Evolutionary conservation across 1,140 invertebrate species (phyloP).

Genomic region (Cydia strobilella): DNA sequence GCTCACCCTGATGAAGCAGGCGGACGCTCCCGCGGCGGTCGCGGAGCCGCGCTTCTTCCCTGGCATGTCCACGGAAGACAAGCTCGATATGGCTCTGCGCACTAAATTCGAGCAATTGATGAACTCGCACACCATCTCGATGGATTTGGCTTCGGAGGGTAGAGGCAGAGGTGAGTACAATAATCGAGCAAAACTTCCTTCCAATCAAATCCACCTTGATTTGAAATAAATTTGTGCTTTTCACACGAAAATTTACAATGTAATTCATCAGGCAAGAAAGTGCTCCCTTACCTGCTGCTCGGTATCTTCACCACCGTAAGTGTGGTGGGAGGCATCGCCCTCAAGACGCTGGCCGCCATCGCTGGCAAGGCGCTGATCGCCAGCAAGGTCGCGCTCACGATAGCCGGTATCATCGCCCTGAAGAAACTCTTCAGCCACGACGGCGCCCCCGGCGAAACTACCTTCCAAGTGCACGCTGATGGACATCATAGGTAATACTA

Average conservation of each 20-base stretch:
- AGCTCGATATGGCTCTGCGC: constrained; percentile 73
- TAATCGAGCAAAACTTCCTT: neutral
- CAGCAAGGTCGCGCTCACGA: constrained; percentile 85
- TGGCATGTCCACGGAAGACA: constrained; percentile 76
- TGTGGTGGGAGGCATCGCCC: constrained; percentile 80
- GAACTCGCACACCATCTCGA: constrained; percentile 72
- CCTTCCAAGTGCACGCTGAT: constrained; percentile 84
- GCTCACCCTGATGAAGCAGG: constrained; percentile 80
- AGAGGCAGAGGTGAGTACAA: constrained; percentile 73
- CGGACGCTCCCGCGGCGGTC: constrained; percentile 70
- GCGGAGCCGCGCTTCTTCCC: constrained; percentile 75
- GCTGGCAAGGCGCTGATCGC: constrained; percentile 85
- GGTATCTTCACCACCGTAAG: constrained; percentile 84
- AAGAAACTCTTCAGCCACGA: constrained; percentile 86
- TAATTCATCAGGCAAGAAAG: constrained; percentile 75
- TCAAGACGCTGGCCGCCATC: constrained; percentile 84
- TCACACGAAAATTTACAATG: constrained; percentile 26
- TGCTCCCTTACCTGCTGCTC: constrained; percentile 81
- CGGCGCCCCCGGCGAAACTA: constrained; percentile 80
- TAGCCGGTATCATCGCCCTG: constrained; percentile 84
- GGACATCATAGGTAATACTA: constrained; percentile 81
- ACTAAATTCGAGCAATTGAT: constrained; percentile 76
- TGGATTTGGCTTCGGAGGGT: constrained; percentile 76
- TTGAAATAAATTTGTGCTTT: neutral
- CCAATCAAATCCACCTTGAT: no score